Conservation (phyloP, 2,888 invertebrate genomes). For the Corythucha ciliata region DNA sequence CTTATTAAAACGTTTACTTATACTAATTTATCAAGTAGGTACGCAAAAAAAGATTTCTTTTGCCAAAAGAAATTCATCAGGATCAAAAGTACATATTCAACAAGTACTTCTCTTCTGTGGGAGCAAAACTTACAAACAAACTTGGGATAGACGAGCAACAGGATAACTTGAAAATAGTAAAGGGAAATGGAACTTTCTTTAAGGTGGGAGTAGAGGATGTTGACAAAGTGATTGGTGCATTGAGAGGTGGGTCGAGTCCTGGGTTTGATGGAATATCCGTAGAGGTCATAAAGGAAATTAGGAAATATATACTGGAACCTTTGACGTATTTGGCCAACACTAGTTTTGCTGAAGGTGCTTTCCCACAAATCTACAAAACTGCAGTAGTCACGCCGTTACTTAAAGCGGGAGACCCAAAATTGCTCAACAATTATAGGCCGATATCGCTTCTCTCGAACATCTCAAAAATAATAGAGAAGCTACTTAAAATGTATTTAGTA, state of each 20-base stretch:
- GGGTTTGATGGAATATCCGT: constrained; percentile 10
- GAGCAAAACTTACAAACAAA: background rate
- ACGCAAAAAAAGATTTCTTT: no score
- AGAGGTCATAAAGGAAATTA: constrained; percentile 8
- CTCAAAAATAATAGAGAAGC: constrained; percentile 12
- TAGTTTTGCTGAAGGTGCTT: constrained; percentile 3
- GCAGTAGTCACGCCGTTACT: constrained; percentile 4
- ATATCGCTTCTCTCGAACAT: constrained; percentile 16
- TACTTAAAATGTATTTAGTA: constrained; percentile 4
- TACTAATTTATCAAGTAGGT: no score
- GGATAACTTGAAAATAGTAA: background rate
- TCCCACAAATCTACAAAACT: constrained; percentile 10
- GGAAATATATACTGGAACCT: constrained; percentile 1
- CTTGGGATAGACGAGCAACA: background rate
- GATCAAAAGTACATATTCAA: constrained; percentile 11
- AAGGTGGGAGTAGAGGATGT: background rate
- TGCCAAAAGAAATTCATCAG: no score
- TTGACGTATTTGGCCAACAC: constrained; percentile 6
- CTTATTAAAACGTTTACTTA: no score
- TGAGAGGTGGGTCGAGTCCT: constrained; percentile 18
- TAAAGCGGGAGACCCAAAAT: constrained; percentile 5
- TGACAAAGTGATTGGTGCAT: background rate
- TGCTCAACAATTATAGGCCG: constrained; percentile 10
- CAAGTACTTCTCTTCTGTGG: constrained; percentile 6
- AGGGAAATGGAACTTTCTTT: background rate